Percentiles rank a stretch among this genome's conserved stretches.
Conservation (phyloP, 2,797 vertebrate species). For the Acipenser ruthenus region DNA sequence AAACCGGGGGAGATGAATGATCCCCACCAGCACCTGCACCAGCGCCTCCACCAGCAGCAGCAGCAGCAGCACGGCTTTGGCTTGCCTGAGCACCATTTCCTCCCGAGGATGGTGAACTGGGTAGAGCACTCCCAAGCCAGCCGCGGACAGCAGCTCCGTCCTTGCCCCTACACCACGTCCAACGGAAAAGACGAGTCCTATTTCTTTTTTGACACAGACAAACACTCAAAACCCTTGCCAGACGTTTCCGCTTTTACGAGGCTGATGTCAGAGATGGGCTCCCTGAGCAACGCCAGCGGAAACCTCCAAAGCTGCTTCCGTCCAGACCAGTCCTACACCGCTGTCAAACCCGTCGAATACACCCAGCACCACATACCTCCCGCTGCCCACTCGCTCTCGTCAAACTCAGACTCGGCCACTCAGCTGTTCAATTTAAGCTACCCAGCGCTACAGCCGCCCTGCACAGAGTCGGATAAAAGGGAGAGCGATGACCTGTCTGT, state of each 20-base stretch:
- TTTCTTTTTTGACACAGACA: conserved; percentile 28
- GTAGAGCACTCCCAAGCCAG: conserved; percentile 16
- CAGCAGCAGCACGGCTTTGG: conserved; percentile 10
- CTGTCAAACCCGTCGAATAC: conserved; percentile 22
- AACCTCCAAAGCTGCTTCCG: conserved; percentile 20
- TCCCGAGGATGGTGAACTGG: conserved; percentile 18
- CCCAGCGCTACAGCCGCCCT: conserved; percentile 8
- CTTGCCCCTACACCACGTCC: conserved; percentile 23
- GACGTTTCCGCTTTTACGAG: conserved; percentile 24
- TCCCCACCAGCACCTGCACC: background rate
- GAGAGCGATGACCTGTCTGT: conserved; percentile 15
- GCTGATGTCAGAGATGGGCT: conserved; percentile 25
- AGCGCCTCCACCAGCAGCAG: background rate
- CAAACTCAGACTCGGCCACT: conserved; percentile 15
- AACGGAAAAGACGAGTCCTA: conserved; percentile 28
- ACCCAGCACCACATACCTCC: conserved; percentile 8
- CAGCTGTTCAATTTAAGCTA: conserved; percentile 18
- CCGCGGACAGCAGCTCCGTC: conserved; percentile 18
- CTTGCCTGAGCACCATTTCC: conserved; percentile 19
- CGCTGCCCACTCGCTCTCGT: conserved; percentile 11
- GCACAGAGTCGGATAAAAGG: conserved; percentile 21
- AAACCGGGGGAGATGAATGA: conserved; percentile 25
- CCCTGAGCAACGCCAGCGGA: conserved; percentile 18
- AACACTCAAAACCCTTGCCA: conserved; percentile 20
- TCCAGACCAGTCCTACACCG: conserved; percentile 14